These are phyloP conservation scores for Sorex maritimensis DNA, from an alignment of 2,797 vertebrate species.

Conservation along the genomic window DNA sequence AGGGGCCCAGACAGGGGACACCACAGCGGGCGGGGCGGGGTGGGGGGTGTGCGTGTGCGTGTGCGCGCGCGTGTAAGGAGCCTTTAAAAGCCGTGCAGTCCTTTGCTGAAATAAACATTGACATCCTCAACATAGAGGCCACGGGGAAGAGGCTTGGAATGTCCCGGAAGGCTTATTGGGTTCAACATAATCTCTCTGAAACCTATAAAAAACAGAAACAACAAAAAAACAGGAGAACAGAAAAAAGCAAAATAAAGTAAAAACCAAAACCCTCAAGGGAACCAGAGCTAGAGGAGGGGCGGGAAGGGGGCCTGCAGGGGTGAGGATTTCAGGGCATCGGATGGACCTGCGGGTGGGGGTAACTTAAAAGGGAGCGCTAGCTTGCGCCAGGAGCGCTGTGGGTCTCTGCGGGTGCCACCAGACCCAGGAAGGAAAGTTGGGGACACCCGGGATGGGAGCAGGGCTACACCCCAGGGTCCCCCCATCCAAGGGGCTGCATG, in stretches of 20 bases:
- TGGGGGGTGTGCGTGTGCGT: too few species aligned
- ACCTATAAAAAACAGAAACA: conserved; percentile 92
- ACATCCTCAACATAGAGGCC: conserved; percentile 95
- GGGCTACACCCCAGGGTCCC: too few species aligned
- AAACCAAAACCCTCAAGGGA: conserved; percentile 92
- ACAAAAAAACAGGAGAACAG: conserved; percentile 92
- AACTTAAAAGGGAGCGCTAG: too few species aligned
- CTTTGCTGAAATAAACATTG: conserved; percentile 95
- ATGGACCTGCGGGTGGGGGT: too few species aligned
- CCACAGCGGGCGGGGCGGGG: conserved; percentile 89
- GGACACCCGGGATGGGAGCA: too few species aligned
- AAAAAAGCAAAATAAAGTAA: conserved; percentile 93
- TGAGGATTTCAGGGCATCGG: too few species aligned
- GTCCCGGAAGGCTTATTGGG: conserved; percentile 94
- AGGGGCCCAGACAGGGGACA: conserved; percentile 91
- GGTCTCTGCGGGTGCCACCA: too few species aligned
- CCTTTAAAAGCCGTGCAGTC: conserved; percentile 94
- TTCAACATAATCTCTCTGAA: conserved; percentile 96
- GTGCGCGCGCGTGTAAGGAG: conserved; percentile 86
- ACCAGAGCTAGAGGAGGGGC: conserved; percentile 89
- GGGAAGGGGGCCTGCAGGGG: background rate
- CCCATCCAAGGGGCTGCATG: too few species aligned
- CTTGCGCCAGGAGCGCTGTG: too few species aligned
- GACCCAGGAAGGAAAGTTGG: too few species aligned
- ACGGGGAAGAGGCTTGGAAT: conserved; percentile 94